A percentile compares a stretch with the other conserved stretches of the same genome.
phyloP scores from a whole-genome alignment of 2,888 invertebrate species.

The Cecidostiba fungosa region DNA sequence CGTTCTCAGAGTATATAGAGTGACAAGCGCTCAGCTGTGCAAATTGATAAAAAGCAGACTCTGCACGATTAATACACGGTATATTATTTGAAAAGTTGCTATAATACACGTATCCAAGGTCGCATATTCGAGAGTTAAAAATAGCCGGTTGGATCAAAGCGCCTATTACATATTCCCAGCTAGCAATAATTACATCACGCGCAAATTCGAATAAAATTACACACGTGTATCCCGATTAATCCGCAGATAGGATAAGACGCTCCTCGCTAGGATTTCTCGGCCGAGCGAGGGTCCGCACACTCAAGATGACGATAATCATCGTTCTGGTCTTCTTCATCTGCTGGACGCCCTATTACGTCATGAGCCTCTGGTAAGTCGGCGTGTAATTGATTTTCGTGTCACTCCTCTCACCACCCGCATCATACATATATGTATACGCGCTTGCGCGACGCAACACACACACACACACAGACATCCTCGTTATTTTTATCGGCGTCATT shows the following conservation, averaged over 20 bases:
- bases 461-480: background rate
- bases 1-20: background rate
- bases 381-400: constrained; percentile 26
- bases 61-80: background rate
- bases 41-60: background rate
- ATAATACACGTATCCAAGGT: too few species aligned
- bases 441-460: background rate
- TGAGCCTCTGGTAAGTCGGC: constrained; percentile 89
- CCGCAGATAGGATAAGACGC: constrained; percentile 85
- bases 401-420: constrained; percentile 5
- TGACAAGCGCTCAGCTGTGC: background rate
- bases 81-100: too few species aligned
- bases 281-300: constrained; percentile 90
- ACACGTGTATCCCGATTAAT: background rate
- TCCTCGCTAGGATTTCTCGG: constrained; percentile 92
- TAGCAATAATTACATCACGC: too few species aligned
- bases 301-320: constrained; percentile 97
- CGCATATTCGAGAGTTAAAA: too few species aligned
- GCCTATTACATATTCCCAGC: background rate
- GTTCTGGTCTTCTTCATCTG: constrained; percentile 95
- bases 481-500: background rate
- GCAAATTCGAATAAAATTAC: background rate
- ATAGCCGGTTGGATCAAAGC: too few species aligned
- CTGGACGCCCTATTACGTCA: constrained; percentile 98
- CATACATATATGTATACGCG: background rate